phyloP scores from a whole-genome alignment of 2,797 vertebrate genomes.

The Arrhamphus sclerolepis region DNA sequence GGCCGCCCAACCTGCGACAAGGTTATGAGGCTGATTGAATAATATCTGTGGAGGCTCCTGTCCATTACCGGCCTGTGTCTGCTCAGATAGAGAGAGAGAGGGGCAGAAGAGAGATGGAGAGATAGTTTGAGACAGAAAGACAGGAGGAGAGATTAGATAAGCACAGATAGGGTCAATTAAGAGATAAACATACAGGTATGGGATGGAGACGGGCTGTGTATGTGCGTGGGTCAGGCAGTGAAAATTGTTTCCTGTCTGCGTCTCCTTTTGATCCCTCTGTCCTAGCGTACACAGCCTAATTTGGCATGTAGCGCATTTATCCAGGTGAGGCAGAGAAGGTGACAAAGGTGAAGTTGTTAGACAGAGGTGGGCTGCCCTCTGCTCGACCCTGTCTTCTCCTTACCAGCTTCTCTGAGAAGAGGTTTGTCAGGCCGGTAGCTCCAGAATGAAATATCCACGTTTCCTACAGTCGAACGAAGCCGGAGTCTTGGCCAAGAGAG shows the following conservation, averaged over 20 bases:
- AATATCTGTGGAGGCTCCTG: constrained; percentile 80
- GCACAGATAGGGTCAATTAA: constrained; percentile 82
- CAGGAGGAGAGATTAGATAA: constrained; percentile 80
- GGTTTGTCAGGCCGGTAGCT: constrained; percentile 39
- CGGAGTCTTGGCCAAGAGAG: not conserved
- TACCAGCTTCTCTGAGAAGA: constrained; percentile 33
- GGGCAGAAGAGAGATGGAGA: constrained; percentile 62
- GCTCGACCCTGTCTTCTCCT: constrained; percentile 60
- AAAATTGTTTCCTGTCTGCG: constrained; percentile 55
- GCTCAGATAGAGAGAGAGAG: constrained; percentile 67
- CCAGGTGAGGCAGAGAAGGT: constrained; percentile 63
- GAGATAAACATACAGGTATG: constrained; percentile 76
- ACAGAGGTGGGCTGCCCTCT: constrained; percentile 68
- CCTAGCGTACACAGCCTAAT: constrained; percentile 53
- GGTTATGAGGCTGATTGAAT: constrained; percentile 85
- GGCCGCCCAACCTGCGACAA: constrained; percentile 78
- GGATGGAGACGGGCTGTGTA: constrained; percentile 28
- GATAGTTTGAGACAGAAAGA: constrained; percentile 76
- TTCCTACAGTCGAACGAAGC: constrained; percentile 29
- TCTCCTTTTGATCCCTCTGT: constrained; percentile 48
- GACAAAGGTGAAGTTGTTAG: constrained; percentile 76
- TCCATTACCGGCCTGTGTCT: constrained; percentile 77
- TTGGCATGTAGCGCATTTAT: constrained; percentile 67
- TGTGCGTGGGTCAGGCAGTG: constrained; percentile 30
- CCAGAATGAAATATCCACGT: constrained; percentile 10